Conservation (phyloP, 2,888 invertebrate species). For the Pyrrhosoma nymphula region DNA sequence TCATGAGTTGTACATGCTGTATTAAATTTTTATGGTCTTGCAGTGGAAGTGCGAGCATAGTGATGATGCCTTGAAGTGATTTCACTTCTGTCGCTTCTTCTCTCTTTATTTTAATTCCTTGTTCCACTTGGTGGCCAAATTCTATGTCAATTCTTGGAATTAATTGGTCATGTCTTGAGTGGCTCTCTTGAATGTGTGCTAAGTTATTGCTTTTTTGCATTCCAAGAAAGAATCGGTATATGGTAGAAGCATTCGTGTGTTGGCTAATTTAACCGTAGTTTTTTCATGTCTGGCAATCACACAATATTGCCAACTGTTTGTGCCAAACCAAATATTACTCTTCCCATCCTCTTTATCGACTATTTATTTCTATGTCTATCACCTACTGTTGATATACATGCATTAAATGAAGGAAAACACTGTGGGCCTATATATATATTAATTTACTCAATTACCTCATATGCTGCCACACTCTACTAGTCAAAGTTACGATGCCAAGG, state of each 20-base stretch:
- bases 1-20: slow-evolving; percentile 12
- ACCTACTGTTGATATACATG: slow-evolving; percentile 47
- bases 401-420: slow-evolving; percentile 52
- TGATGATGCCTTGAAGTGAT: slow-evolving; percentile 45
- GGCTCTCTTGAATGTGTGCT: slow-evolving; percentile 55
- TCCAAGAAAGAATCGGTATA: slow-evolving; percentile 62
- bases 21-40: slow-evolving; percentile 47
- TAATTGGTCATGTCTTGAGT: background rate
- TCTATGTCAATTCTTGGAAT: background rate
- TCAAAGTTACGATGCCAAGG: slow-evolving; percentile 39
- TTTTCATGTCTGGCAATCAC: slow-evolving; percentile 40
- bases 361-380: slow-evolving; percentile 43
- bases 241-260: slow-evolving; percentile 55
- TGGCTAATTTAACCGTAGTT: slow-evolving; percentile 64
- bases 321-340: slow-evolving; percentile 65
- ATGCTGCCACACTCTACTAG: slow-evolving; percentile 62
- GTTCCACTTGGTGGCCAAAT: slow-evolving; percentile 17
- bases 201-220: slow-evolving; percentile 64
- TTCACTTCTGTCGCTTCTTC: background rate
- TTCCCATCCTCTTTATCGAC: slow-evolving; percentile 5
- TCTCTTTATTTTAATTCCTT: slow-evolving; percentile 51
- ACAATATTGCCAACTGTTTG: slow-evolving; percentile 55
- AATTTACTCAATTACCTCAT: slow-evolving; percentile 63
- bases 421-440: slow-evolving; percentile 61
- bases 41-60: slow-evolving; percentile 28